These are phyloP conservation scores for Neoaliturus tenellus DNA, from an alignment of 2,888 invertebrate genomes.

Conservation along the genomic window DNA sequence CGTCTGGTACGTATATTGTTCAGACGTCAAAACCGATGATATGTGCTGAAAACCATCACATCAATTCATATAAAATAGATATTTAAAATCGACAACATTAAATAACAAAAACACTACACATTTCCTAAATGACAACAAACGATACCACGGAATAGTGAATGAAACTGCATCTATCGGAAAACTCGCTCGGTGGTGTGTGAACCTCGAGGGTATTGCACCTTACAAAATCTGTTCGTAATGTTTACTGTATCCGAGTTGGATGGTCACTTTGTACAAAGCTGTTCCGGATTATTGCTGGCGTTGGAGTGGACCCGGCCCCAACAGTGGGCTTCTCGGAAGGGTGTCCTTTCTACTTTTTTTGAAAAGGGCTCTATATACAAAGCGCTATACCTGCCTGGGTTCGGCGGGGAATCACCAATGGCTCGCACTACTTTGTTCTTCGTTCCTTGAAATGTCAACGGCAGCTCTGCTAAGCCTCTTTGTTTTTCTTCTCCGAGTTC, in stretches of 20 bases:
- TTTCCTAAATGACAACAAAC: constrained; percentile 50
- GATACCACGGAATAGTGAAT: constrained; percentile 17
- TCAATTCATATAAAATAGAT: constrained; percentile 53
- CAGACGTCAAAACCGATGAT: constrained; percentile 34
- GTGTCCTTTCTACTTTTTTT: constrained; percentile 39
- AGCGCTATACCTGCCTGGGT: constrained; percentile 33
- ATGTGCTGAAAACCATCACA: constrained; percentile 53
- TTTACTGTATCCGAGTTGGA: constrained; percentile 19
- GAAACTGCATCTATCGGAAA: constrained; percentile 28
- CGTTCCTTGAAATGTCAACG: neutral
- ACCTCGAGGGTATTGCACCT: constrained; percentile 40
- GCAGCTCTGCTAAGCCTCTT: neutral
- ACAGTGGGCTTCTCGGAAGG: constrained; percentile 28
- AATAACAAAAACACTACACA: constrained; percentile 53
- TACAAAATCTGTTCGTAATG: constrained; percentile 53
- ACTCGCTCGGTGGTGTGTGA: neutral
- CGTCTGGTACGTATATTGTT: neutral
- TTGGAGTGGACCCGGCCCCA: neutral
- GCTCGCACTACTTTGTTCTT: neutral
- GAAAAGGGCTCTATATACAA: constrained; percentile 51
- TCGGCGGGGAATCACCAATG: constrained; percentile 29
- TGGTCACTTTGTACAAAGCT: constrained; percentile 23
- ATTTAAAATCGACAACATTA: constrained; percentile 54
- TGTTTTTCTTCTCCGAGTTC: neutral
- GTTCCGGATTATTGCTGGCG: constrained; percentile 5